Conservation (phyloP, 2,113 vertebrate species). For the Tetrax tetrax region DNA sequence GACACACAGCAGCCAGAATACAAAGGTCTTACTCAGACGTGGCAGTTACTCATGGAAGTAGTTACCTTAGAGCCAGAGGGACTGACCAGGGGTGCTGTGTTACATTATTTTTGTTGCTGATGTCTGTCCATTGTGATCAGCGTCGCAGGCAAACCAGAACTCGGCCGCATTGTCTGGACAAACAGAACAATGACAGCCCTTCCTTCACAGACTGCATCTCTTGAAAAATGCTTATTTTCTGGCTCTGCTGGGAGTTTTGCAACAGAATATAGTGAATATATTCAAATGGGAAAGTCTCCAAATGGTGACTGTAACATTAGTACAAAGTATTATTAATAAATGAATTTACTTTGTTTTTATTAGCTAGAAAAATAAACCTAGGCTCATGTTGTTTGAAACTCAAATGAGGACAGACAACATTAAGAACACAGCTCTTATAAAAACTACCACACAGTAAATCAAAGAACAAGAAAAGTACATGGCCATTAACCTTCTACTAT, state of each 20-base stretch:
- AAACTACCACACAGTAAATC: conserved; percentile 56
- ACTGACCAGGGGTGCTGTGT: background rate
- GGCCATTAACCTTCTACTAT: background rate
- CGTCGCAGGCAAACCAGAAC: background rate
- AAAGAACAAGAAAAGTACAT: conserved; percentile 25
- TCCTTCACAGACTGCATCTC: background rate
- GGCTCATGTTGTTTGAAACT: background rate
- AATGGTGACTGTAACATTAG: background rate
- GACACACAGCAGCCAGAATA: background rate
- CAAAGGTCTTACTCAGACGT: fast-evolving
- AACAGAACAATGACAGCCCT: background rate
- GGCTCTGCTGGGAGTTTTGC: background rate
- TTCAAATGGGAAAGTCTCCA: background rate
- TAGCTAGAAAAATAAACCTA: conserved; percentile 43
- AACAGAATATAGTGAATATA: background rate
- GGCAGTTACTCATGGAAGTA: background rate
- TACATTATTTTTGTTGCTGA: background rate
- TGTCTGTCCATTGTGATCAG: background rate
- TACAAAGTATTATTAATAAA: conserved; percentile 7
- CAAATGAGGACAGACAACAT: background rate
- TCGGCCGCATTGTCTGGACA: background rate
- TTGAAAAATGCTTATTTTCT: background rate
- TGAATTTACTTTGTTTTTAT: conserved; percentile 36
- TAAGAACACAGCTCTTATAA: background rate
- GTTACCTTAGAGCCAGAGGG: background rate